Evolutionary conservation across 2,113 vertebrate species (phyloP).

Genomic region (Festucalex cinctus): DNA sequence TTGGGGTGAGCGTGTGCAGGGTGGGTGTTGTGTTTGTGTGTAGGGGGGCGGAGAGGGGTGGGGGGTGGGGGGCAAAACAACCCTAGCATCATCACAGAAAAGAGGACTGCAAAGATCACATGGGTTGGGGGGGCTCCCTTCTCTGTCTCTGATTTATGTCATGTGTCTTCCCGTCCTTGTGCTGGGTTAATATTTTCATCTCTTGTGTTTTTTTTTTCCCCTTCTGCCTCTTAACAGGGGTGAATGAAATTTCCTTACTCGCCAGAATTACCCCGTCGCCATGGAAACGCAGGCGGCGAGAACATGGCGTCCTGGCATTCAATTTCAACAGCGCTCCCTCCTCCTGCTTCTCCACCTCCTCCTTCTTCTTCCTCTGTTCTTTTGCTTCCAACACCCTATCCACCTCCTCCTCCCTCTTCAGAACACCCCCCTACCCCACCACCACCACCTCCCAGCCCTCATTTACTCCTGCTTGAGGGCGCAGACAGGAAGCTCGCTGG

Average conservation of each 20-base stretch:
- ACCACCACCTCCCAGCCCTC: slow-evolving; percentile 41
- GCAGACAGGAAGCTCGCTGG: slow-evolving; percentile 73
- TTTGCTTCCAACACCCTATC: slow-evolving; percentile 50
- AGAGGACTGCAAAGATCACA: slow-evolving; percentile 13
- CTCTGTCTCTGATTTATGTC: background rate
- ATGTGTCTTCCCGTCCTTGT: slow-evolving; percentile 31
- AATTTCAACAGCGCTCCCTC: slow-evolving; percentile 64
- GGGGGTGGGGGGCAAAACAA: slow-evolving; percentile 51
- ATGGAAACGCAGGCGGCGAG: slow-evolving; percentile 77
- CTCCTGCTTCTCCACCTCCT: slow-evolving; percentile 22
- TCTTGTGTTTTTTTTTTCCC: slow-evolving; percentile 47
- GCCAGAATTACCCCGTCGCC: slow-evolving; percentile 77
- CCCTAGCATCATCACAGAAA: slow-evolving; percentile 52
- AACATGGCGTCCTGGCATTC: slow-evolving; percentile 77
- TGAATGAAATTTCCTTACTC: slow-evolving; percentile 81
- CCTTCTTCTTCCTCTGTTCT: slow-evolving; percentile 61
- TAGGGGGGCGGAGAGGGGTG: slow-evolving; percentile 19
- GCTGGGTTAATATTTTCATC: slow-evolving; percentile 63
- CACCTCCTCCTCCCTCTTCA: background rate
- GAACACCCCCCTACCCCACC: background rate
- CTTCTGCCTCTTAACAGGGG: slow-evolving; percentile 53
- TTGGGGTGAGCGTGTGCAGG: slow-evolving; percentile 44
- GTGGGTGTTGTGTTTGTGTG: slow-evolving; percentile 70
- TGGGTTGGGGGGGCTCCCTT: background rate
- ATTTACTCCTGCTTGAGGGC: slow-evolving; percentile 73